phyloP scores from a whole-genome alignment of 2,888 invertebrate species.

The Frankliniella intonsa region DNA sequence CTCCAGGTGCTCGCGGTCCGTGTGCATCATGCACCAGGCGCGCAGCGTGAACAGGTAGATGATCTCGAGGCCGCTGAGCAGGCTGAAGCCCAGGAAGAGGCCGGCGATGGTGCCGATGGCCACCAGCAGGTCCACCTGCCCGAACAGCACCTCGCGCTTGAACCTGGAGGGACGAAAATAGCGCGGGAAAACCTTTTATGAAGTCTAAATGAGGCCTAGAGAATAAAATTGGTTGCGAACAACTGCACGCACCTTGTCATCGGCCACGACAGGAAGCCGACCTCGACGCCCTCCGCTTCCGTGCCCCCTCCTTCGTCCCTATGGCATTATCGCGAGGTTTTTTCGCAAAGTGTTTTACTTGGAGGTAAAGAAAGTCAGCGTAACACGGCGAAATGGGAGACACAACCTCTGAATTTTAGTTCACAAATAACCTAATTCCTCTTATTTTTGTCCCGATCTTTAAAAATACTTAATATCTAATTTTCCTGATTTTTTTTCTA shows the following conservation, averaged over 20 bases:
- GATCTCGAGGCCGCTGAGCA: conserved; percentile 69
- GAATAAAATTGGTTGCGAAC: neutral
- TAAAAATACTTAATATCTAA: too few species aligned
- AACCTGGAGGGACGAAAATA: neutral
- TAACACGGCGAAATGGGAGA: neutral
- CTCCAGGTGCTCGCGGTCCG: conserved; percentile 14
- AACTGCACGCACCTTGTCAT: conserved; percentile 57
- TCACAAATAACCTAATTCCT: too few species aligned
- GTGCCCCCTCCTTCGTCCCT: neutral
- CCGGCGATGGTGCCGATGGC: conserved; percentile 55
- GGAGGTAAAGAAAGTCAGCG: too few species aligned
- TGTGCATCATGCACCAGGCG: conserved; percentile 55
- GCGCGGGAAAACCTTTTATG: too few species aligned
- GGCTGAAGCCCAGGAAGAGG: conserved; percentile 64
- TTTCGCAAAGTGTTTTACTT: too few species aligned
- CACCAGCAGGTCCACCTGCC: conserved; percentile 75
- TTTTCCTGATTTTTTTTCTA: too few species aligned
- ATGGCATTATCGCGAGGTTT: too few species aligned
- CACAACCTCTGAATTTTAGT: neutral
- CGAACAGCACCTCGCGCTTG: conserved; percentile 74
- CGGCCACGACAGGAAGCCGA: conserved; percentile 73
- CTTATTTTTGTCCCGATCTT: too few species aligned
- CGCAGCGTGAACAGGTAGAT: conserved; percentile 70
- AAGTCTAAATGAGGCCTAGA: too few species aligned
- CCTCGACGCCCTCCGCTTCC: conserved; percentile 48